These are phyloP conservation scores for Thripadectes ignobilis DNA, from an alignment of 2,797 vertebrate genomes.

Conservation along the genomic window DNA sequence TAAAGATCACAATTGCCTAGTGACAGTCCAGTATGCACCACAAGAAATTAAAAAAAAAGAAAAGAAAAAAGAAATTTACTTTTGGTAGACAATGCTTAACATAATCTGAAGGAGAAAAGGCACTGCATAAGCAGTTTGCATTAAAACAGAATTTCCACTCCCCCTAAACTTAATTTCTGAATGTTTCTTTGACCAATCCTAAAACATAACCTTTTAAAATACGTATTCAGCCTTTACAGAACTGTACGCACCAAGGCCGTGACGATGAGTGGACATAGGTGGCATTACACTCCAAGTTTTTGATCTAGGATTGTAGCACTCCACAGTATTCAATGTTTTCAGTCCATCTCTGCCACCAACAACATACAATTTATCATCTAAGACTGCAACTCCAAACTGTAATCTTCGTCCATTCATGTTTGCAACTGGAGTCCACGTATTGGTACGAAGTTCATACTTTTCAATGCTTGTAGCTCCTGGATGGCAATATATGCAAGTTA, in stretches of 20 bases:
- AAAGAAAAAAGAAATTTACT: not conserved
- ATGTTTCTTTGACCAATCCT: not conserved
- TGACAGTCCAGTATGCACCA: not conserved
- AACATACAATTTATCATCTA: conserved; percentile 93
- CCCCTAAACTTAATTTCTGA: not conserved
- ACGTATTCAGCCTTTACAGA: not conserved
- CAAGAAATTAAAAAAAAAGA: not conserved
- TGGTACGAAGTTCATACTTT: conserved; percentile 93
- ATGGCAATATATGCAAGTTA: conserved; percentile 27
- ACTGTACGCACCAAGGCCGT: conserved; percentile 88
- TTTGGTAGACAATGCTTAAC: not conserved
- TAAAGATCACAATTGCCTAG: not conserved
- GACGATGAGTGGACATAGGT: conserved; percentile 96
- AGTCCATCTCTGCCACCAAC: conserved; percentile 95
- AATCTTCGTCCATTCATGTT: conserved; percentile 95
- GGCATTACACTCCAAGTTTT: conserved; percentile 98
- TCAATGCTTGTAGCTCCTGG: conserved; percentile 97
- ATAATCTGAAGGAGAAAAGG: not conserved
- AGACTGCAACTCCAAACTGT: conserved; percentile 94
- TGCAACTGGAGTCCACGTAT: conserved; percentile 93
- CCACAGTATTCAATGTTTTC: conserved; percentile 96
- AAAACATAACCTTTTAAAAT: not conserved
- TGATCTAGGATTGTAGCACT: conserved; percentile 95
- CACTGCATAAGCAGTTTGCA: not conserved
- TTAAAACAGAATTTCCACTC: not conserved